These are phyloP conservation scores for Hetaerina titia DNA, from an alignment of 2,888 invertebrate genomes.

Conservation along the genomic window DNA sequence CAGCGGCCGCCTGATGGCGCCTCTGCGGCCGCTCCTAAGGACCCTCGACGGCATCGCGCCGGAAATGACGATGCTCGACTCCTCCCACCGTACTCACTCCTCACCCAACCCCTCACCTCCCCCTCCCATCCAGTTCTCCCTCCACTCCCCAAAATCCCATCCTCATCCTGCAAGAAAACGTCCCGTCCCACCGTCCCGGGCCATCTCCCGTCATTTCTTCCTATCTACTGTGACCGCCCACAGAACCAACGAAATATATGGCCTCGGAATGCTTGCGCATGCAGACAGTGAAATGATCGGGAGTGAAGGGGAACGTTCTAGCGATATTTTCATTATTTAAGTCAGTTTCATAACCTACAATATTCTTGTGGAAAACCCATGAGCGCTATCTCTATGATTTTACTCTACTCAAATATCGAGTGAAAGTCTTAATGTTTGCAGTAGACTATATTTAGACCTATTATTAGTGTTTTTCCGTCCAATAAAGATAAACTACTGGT, in stretches of 20 bases:
- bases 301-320: too few relatives aligned
- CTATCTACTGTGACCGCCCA: not conserved
- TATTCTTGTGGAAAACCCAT: too few relatives aligned
- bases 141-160: not conserved
- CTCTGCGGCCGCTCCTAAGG: constrained; percentile 32
- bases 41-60: constrained; percentile 12
- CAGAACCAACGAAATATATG: not conserved
- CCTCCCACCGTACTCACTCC: not conserved
- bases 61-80: not conserved
- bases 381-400: too few relatives aligned
- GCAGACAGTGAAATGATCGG: not conserved
- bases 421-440: too few relatives aligned
- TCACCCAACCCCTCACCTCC: not conserved
- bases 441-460: too few relatives aligned
- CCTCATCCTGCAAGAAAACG: not conserved
- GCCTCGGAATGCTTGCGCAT: not conserved
- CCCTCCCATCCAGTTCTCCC: not conserved
- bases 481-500: too few relatives aligned
- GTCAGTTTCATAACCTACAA: too few relatives aligned
- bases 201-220: not conserved
- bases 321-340: too few relatives aligned
- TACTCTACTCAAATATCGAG: too few relatives aligned
- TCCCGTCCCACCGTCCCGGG: not conserved
- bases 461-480: too few relatives aligned
- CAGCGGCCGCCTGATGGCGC: constrained; percentile 3